Conservation (phyloP, 1,140 invertebrate genomes). For the Procambarus clarkii region DNA sequence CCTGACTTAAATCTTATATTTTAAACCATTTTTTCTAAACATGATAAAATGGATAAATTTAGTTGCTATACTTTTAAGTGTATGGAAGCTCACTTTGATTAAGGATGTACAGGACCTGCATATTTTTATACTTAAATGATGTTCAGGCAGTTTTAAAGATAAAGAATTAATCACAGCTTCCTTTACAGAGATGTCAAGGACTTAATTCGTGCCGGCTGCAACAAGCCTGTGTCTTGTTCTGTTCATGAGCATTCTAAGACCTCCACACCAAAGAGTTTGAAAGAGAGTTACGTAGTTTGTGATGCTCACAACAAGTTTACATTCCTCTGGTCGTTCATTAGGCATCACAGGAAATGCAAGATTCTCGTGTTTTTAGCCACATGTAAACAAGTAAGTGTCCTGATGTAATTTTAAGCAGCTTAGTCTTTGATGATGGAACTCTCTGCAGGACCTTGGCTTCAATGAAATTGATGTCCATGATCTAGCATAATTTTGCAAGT, state of each 20-base stretch:
- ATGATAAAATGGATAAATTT: no score
- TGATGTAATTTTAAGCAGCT: no score
- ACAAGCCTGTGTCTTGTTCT: constrained; percentile 92
- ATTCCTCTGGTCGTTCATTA: constrained; percentile 97
- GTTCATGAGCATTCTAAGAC: constrained; percentile 89
- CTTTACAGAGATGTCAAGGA: constrained; percentile 88
- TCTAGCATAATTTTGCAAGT: no score
- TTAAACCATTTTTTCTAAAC: no score
- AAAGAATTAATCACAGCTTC: neutral
- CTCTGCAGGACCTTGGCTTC: no score
- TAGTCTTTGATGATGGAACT: no score
- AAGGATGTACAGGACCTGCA: no score
- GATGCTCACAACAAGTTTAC: constrained; percentile 93
- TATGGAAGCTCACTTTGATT: no score
- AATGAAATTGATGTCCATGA: no score
- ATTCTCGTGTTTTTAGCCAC: constrained; percentile 95
- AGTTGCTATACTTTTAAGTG: no score
- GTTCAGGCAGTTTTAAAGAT: neutral
- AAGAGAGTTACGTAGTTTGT: constrained; percentile 94
- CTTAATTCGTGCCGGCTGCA: constrained; percentile 90
- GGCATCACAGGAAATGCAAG: constrained; percentile 93
- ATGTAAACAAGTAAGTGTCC: constrained; percentile 89
- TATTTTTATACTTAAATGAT: neutral
- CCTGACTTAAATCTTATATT: no score
- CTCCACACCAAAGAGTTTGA: constrained; percentile 87